phyloP scores from a whole-genome alignment of 2,797 vertebrate genomes.

The Carcharodon carcharias region DNA sequence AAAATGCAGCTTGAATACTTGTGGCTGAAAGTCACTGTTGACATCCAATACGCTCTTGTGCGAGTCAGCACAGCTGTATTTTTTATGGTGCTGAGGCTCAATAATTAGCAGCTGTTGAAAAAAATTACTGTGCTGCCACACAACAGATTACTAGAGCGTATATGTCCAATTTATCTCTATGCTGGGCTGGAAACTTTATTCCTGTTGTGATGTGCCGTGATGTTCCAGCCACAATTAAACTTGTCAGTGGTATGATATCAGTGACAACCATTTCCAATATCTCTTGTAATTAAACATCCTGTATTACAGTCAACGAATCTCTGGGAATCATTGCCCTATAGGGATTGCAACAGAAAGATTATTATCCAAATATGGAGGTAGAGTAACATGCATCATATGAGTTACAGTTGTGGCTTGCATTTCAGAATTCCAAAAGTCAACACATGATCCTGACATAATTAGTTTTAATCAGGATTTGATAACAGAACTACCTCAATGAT shows the following conservation, averaged over 20 bases:
- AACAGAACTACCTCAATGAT: conserved; percentile 13
- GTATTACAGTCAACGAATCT: neutral
- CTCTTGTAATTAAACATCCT: conserved; percentile 28
- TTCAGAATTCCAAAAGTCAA: neutral
- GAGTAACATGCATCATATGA: neutral
- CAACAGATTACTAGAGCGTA: neutral
- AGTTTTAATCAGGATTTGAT: neutral
- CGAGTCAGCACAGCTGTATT: conserved; percentile 72
- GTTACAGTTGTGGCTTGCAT: neutral
- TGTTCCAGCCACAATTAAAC: conserved; percentile 70
- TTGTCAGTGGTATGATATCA: conserved; percentile 71
- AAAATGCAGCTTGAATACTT: neutral
- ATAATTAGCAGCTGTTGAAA: conserved; percentile 74
- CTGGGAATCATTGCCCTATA: neutral
- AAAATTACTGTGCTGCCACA: conserved; percentile 15
- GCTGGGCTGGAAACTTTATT: conserved; percentile 56
- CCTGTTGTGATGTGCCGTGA: conserved; percentile 64
- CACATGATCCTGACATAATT: neutral
- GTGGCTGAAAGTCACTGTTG: conserved; percentile 53
- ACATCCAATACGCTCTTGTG: conserved; percentile 66
- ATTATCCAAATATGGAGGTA: neutral
- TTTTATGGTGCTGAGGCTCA: conserved; percentile 81
- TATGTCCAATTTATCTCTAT: conserved; percentile 52
- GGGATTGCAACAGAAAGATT: neutral
- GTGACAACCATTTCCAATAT: conserved; percentile 53